A percentile compares a stretch with the other conserved stretches of the same genome.
Conservation (phyloP, 2,113 vertebrate genomes). For the Mixornis gularis region DNA sequence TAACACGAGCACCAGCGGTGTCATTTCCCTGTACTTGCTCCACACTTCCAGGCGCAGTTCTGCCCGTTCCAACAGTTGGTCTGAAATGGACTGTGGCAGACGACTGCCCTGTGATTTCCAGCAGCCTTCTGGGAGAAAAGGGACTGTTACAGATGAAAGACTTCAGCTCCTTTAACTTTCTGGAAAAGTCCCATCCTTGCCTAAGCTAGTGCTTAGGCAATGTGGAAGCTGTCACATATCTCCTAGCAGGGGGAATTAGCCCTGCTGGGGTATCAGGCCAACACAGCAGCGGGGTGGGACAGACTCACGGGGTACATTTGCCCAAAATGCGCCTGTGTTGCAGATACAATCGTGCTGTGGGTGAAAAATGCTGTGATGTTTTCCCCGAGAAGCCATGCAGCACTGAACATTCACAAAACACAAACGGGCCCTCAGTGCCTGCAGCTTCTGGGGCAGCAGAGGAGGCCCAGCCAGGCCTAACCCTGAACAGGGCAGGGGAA, state of each 20-base stretch:
- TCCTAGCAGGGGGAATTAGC: not conserved
- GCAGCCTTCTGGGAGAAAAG: not conserved
- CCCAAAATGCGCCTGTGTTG: not conserved
- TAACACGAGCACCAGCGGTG: not conserved
- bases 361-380: not conserved
- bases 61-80: not conserved
- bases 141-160: not conserved
- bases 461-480: not conserved
- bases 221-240: rapidly evolving
- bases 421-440: not conserved
- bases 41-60: not conserved
- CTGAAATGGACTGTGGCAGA: slow-evolving; percentile 34
- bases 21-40: not conserved
- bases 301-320: not conserved
- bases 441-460: not conserved
- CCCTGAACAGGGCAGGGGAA: not conserved
- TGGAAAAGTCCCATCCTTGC: not conserved
- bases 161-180: not conserved
- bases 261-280: not conserved
- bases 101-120: slow-evolving; percentile 3
- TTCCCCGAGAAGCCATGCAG: not conserved
- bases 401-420: not conserved
- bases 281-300: rapidly evolving
- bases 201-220: not conserved
- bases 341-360: not conserved